Conservation (phyloP, 2,888 invertebrate genomes). For the Heliconius sara region DNA sequence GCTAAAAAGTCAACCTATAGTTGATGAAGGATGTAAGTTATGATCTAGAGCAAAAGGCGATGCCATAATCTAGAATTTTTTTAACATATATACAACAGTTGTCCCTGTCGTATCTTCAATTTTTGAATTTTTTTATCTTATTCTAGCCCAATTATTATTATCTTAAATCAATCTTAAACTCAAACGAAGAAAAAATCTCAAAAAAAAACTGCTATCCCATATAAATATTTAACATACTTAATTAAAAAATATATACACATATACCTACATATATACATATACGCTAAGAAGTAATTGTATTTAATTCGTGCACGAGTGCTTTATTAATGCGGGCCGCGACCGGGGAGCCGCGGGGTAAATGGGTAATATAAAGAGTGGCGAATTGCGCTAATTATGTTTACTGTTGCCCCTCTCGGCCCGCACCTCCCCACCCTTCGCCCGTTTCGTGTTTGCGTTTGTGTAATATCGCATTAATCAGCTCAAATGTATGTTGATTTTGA, state of each 20-base stretch:
- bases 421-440: constrained; percentile 24
- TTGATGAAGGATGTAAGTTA: no score
- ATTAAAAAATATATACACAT: neutral
- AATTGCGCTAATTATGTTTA: constrained; percentile 56
- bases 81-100: no score
- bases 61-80: no score
- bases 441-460: constrained; percentile 41
- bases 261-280: neutral
- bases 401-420: constrained; percentile 35
- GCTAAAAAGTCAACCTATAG: no score
- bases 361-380: constrained; percentile 53
- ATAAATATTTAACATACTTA: constrained; percentile 1
- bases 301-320: constrained; percentile 34
- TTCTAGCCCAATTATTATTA: neutral
- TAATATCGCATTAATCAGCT: constrained; percentile 47
- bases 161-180: neutral
- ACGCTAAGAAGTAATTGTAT: constrained; percentile 39
- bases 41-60: no score
- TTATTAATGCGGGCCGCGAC: constrained; percentile 40
- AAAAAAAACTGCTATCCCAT: neutral
- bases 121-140: no score
- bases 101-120: neutral
- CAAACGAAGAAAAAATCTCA: neutral
- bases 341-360: constrained; percentile 45
- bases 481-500: constrained; percentile 43